Conservation (phyloP, 2,113 vertebrate species). For the Hydrochoerus hydrochaeris region DNA sequence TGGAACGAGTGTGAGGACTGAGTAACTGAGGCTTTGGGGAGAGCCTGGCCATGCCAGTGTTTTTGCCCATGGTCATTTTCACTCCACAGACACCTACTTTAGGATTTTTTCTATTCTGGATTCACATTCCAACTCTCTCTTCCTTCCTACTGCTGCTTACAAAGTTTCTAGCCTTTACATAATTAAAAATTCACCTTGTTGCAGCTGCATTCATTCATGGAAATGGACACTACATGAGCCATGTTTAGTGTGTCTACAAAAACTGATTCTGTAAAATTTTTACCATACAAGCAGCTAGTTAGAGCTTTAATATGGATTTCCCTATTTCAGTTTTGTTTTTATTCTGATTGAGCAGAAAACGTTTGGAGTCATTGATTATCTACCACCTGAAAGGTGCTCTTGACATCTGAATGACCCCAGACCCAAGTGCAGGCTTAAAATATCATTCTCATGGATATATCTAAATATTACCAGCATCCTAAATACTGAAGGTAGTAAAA, state of each 20-base stretch:
- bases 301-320: neutral
- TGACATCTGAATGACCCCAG: neutral
- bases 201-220: neutral
- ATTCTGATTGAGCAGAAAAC: neutral
- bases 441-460: neutral
- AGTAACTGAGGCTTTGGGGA: neutral
- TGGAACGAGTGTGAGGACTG: conserved; percentile 4
- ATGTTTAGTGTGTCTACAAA: neutral
- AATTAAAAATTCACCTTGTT: conserved; percentile 31
- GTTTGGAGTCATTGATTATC: neutral
- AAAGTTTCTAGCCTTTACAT: neutral
- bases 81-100: neutral
- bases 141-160: neutral
- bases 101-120: neutral
- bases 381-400: neutral
- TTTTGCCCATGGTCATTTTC: neutral
- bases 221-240: neutral
- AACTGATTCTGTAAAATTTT: conserved; percentile 15
- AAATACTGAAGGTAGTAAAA: neutral
- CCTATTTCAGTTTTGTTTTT: neutral
- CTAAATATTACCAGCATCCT: neutral
- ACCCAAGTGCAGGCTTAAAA: conserved; percentile 2
- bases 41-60: accelerated
- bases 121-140: neutral
- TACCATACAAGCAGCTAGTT: neutral